phyloP scores from a whole-genome alignment of 2,888 invertebrate genomes.

The Coelopa pilipes region DNA sequence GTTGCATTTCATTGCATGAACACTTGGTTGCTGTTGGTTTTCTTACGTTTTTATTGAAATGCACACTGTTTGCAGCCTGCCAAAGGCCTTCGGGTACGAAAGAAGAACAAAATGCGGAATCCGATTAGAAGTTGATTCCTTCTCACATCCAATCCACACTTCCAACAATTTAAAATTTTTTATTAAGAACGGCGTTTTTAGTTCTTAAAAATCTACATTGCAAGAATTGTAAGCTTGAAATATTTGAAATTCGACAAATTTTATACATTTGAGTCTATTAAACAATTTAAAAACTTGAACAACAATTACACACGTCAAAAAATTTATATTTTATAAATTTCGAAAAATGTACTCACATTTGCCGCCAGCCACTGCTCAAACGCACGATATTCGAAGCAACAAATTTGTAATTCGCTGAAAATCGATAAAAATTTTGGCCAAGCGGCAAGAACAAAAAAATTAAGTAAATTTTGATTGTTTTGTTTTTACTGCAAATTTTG shows the following conservation, averaged over 20 bases:
- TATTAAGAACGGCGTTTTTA: too few relatives aligned
- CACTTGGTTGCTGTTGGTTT: constrained; percentile 1
- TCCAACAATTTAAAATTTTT: too few relatives aligned
- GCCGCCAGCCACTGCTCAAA: not conserved
- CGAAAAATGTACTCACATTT: not conserved
- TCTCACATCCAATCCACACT: too few relatives aligned
- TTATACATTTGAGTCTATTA: not conserved
- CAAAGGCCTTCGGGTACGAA: not conserved
- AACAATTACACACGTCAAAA: constrained; percentile 4
- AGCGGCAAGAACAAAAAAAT: constrained; percentile 4
- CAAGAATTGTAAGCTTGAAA: not conserved
- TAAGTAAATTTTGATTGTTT: constrained; percentile 3
- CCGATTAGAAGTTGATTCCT: not conserved
- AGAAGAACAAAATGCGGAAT: not conserved
- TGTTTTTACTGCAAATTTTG: constrained; percentile 13
- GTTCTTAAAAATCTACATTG: not conserved
- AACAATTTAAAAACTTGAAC: not conserved
- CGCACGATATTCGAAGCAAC: not conserved
- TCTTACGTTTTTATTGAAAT: constrained; percentile 9
- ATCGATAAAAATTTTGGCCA: not conserved
- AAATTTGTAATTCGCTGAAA: constrained; percentile 6
- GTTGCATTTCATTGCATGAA: constrained; percentile 6
- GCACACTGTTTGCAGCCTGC: not conserved
- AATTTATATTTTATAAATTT: not conserved
- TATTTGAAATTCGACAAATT: not conserved